Evolutionary conservation across 2,888 invertebrate genomes (phyloP), one percentile per base, ranked within the genome.

Genomic region (Drosophila heteroneura): DNA sequence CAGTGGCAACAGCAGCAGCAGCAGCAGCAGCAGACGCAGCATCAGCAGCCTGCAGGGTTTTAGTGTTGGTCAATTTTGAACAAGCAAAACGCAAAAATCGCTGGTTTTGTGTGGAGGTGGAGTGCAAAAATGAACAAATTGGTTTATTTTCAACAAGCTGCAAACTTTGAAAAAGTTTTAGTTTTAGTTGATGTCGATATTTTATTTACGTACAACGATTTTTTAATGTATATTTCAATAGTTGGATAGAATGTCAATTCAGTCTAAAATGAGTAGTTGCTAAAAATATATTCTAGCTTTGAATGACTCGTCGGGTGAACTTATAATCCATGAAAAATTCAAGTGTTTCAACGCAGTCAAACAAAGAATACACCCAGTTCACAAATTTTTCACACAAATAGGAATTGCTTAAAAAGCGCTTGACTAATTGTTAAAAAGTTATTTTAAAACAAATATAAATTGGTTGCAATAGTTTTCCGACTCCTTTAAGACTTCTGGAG

Each of bases 51-150:
- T 5, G 26, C 54, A 26, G 16, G 54, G n/a, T 5, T 28, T 16
- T 28, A 57, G 57, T 57, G 57, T 57, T 57, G 57, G 28, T n/a
- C 28, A 57, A 39, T 35, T 26, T 54, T 22, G 14, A 6, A 12
- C 10, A 22, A 53, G 26, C 16, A 16, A 47, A 26, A 26, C 9
- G 4, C 14, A 26, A 37, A 19, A 56, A 12, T 16, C 28, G 57
- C 57, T 39, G 7, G n/a, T 28, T 57, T 56, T 26, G 12, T 37
- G 19, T 19, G 14, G 1, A 9, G 9, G 3, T 52, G 1, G 7
- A 37, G 9, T 19, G 1, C 2, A 12, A 26, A 26, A 35, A 16
- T 53, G 22, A 14, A 22, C 33, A 33, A 16, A 9, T 10, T 9
- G 5, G 16, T 22, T 22, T 16, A 16, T 16, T 10, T 26, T 14